Base-by-base conservation (phyloP, 2,888 invertebrate genomes). In the Oxyteleia sp. region DNA sequence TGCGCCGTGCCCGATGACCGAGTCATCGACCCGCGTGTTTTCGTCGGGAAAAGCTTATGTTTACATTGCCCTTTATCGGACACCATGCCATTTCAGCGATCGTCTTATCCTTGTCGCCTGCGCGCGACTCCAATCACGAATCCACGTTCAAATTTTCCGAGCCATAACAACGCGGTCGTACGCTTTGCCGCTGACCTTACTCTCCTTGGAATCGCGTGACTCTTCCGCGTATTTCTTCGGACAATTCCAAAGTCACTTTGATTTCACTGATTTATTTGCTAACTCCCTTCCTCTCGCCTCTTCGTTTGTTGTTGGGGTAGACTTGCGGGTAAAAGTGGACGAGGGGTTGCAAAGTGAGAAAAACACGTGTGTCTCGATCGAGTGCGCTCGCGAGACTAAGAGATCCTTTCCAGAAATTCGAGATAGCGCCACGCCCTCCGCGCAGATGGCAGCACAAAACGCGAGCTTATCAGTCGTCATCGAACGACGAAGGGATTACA, bases 381-480 rank as follows among this genome's bases (percentile, higher is more conserved):
- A 49, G n/a, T 43, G 47, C 72, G 64, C 43, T 80, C 72, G 59
- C 71, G 59, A 72, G 49, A 80, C 79, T 32, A 29, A 55, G 20
- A 55, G 20, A 80, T 57, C 64, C 41, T 72, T 64, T 64, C 51
- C 57, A 59, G 72, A 80, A 71, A 72, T 59, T 51, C 72, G 45
- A 80, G 79, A 72, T 71, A 80, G 71, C 71, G 51, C 79, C 79
- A 80, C 79, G 43, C 79, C 71, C 79, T 71, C 71, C 11, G 49
- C 72, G 71, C 79, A 71, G 79, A 64, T 72, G 79, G 79, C 79
- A 80, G 79, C 79, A 80, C 79, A 41, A 55, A 80, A 49, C 79
- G 47, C 57, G 3, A 59, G 51, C 43, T 80, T 80, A 72, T 80
- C 72, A 66, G 61, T 69, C 61, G 78, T 59, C 69, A 78, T 78